Evolutionary conservation across 2,888 invertebrate genomes (phyloP).

Genomic region (Drosophila subquinaria): DNA sequence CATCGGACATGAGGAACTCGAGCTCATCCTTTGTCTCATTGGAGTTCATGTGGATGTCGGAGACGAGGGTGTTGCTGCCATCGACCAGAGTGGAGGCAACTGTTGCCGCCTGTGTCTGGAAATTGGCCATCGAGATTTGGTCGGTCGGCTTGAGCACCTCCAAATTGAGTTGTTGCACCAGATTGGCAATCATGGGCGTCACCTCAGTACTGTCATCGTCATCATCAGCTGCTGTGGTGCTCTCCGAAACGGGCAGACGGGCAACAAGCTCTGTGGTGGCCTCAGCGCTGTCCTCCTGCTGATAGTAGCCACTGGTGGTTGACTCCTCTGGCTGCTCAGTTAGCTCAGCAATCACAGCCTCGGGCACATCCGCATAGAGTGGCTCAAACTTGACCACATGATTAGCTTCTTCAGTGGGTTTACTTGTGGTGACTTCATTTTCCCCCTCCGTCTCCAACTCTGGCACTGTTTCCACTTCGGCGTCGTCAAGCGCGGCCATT

Average conservation of each 20-base stretch:
- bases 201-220: constrained; percentile 59
- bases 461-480: constrained; percentile 2
- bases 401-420: constrained; percentile 40
- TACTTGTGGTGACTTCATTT: constrained; percentile 24
- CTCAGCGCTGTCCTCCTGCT: constrained; percentile 15
- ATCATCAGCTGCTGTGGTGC: constrained; percentile 46
- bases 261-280: constrained; percentile 38
- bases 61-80: constrained; percentile 67
- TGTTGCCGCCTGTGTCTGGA: constrained; percentile 84
- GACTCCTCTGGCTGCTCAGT: constrained; percentile 40
- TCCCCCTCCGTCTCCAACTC: constrained; percentile 5
- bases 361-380: constrained; percentile 75
- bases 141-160: constrained; percentile 73
- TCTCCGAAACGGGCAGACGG: constrained; percentile 64
- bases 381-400: constrained; percentile 76
- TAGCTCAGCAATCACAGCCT: constrained; percentile 72
- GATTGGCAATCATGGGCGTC: constrained; percentile 72
- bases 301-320: constrained; percentile 26
- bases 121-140: constrained; percentile 83
- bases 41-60: constrained; percentile 68
- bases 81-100: constrained; percentile 84
- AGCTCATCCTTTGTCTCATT: constrained; percentile 83
- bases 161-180: constrained; percentile 75
- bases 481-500: constrained; percentile 47
- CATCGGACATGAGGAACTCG: constrained; percentile 84